These are phyloP conservation scores for Montipora foliosa DNA, from an alignment of 64 coral and sea anemone species.

Conservation along the genomic window DNA sequence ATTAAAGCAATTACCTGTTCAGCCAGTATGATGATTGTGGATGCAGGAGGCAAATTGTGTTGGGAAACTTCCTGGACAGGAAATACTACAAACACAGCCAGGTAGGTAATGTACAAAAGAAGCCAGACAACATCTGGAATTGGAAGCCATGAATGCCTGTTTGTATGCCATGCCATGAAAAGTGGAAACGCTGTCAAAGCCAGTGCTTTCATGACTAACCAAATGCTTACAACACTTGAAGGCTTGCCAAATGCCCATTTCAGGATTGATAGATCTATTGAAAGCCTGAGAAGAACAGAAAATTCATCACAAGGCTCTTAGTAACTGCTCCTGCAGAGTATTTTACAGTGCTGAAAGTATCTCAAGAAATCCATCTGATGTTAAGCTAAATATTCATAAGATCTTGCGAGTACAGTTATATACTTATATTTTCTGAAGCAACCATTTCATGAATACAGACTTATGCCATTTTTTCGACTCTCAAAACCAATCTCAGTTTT, in stretches of 20 bases:
- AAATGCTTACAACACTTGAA: slow-evolving; percentile 84
- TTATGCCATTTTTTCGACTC: too few species aligned
- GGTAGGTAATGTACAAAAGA: slow-evolving; percentile 68
- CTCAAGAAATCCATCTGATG: too few species aligned
- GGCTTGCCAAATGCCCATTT: slow-evolving; percentile 94
- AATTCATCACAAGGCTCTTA: not conserved
- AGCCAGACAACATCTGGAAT: slow-evolving; percentile 77
- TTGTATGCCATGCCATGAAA: slow-evolving; percentile 81
- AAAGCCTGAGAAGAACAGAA: slow-evolving; percentile 68
- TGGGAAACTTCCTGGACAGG: slow-evolving; percentile 83
- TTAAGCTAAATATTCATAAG: too few species aligned
- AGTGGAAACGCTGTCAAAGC: slow-evolving; percentile 79
- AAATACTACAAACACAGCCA: slow-evolving; percentile 79
- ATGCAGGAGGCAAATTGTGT: slow-evolving; percentile 86
- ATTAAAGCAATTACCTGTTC: slow-evolving; percentile 78
- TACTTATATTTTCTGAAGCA: too few species aligned
- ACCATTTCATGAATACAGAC: too few species aligned
- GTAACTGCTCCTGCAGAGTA: too few species aligned
- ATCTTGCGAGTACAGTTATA: too few species aligned
- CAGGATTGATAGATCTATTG: slow-evolving; percentile 82
- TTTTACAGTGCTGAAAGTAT: too few species aligned
- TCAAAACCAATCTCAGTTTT: too few species aligned
- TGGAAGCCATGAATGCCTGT: slow-evolving; percentile 49
- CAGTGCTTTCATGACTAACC: slow-evolving; percentile 90
- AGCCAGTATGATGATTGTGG: slow-evolving; percentile 83